Percentiles rank a stretch among this genome's conserved stretches.
Conservation (phyloP, 2,113 vertebrate genomes). For the Aphyosemion australe region DNA sequence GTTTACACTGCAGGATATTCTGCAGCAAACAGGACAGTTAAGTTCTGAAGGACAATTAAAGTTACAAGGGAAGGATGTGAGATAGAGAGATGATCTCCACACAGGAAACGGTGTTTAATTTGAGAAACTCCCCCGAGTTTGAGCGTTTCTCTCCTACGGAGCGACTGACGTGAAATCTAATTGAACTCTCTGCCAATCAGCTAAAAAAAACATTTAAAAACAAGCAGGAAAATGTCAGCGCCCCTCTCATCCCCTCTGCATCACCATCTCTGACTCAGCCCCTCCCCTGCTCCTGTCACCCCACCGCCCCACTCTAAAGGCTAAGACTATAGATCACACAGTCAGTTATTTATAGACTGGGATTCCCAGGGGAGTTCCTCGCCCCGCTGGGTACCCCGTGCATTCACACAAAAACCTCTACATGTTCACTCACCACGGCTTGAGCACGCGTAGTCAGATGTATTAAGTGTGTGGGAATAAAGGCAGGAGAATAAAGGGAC, state of each 20-base stretch:
- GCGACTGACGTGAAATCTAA: constrained; percentile 20
- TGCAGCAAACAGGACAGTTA: neutral
- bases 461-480: neutral
- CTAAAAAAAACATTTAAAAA: neutral
- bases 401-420: constrained; percentile 25
- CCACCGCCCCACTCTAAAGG: constrained; percentile 18
- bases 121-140: constrained; percentile 20
- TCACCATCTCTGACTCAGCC: constrained; percentile 24
- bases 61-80: constrained; percentile 27
- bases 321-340: constrained; percentile 61
- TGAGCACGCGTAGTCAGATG: constrained; percentile 10
- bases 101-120: constrained; percentile 48
- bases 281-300: constrained; percentile 18
- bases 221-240: constrained; percentile 24
- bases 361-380: constrained; percentile 57
- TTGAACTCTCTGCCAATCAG: neutral
- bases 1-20: neutral
- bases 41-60: constrained; percentile 11
- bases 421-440: constrained; percentile 32
- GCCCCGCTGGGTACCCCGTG: constrained; percentile 35
- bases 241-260: constrained; percentile 9
- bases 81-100: constrained; percentile 39
- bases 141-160: constrained; percentile 1
- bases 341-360: constrained; percentile 66
- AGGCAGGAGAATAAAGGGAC: neutral